These are phyloP conservation scores for Exephanes ischioxanthus DNA, from an alignment of 2,888 invertebrate species.

Conservation along the genomic window DNA sequence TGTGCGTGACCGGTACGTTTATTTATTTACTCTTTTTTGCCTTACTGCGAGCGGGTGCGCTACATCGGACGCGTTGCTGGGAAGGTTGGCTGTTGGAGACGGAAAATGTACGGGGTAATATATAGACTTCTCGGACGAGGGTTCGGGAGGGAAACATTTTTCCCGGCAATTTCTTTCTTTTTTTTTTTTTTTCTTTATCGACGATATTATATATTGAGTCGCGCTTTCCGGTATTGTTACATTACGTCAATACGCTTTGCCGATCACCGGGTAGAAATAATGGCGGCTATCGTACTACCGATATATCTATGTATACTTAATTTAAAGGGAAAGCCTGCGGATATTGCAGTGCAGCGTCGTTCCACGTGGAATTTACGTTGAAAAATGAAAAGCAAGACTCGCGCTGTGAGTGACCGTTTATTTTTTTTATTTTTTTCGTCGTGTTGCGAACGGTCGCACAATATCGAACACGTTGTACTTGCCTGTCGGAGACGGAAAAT, in stretches of 20 bases:
- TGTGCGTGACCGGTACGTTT: neutral
- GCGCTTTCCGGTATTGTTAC: neutral
- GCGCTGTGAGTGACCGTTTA: neutral
- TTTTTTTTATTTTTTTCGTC: no score
- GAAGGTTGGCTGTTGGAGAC: neutral
- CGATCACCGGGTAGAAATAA: neutral
- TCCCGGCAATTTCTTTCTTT: neutral
- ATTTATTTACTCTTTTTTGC: no score
- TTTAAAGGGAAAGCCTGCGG: no score
- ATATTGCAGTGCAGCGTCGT: no score
- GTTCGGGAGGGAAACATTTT: neutral
- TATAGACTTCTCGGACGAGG: constrained; percentile 37
- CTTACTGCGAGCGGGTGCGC: no score
- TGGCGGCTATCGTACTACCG: neutral
- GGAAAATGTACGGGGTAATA: constrained; percentile 43
- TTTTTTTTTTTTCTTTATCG: neutral
- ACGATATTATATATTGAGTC: neutral
- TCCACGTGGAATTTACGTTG: neutral
- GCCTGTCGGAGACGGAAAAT: neutral
- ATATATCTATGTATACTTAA: neutral
- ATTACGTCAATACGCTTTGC: neutral
- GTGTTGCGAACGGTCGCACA: neutral
- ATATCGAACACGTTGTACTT: neutral
- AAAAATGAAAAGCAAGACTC: neutral
- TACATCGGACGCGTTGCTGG: no score